Conservation (phyloP, 2,888 invertebrate species). For the Arge pagana region DNA sequence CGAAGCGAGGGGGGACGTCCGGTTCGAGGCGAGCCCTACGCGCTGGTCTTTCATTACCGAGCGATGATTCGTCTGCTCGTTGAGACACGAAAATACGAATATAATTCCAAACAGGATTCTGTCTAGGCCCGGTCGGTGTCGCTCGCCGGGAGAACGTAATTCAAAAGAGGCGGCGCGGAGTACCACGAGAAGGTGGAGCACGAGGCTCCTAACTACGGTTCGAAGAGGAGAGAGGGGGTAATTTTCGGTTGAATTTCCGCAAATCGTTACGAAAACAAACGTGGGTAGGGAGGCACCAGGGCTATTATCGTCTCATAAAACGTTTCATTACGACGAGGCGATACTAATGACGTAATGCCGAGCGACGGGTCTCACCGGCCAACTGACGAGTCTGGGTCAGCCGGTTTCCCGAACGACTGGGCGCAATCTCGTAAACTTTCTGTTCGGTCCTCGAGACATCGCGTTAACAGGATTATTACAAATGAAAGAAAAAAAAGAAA, state of each 20-base stretch:
- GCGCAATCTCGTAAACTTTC: slow-evolving; percentile 6
- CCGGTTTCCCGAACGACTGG: slow-evolving; percentile 12
- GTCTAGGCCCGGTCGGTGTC: too few relatives aligned
- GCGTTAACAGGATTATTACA: slow-evolving; percentile 20
- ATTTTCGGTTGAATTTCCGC: slow-evolving; percentile 46
- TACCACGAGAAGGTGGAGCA: too few relatives aligned
- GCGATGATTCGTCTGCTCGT: too few relatives aligned
- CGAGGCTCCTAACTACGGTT: too few relatives aligned
- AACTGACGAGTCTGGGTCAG: slow-evolving; percentile 11
- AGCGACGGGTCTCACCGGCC: slow-evolving; percentile 1
- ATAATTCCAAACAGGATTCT: too few relatives aligned
- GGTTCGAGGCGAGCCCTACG: too few relatives aligned
- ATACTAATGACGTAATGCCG: slow-evolving; percentile 31
- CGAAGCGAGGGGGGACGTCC: too few relatives aligned
- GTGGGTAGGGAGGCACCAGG: not conserved
- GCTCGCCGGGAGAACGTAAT: too few relatives aligned
- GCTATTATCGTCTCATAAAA: slow-evolving; percentile 13
- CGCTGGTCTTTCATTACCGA: too few relatives aligned
- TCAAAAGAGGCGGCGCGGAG: too few relatives aligned
- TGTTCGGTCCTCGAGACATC: slow-evolving; percentile 3
- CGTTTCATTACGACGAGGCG: slow-evolving; percentile 31
- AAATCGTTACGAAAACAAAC: slow-evolving; percentile 43
- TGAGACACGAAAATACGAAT: too few relatives aligned
- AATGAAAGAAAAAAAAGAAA: too few relatives aligned
- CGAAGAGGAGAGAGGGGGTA: slow-evolving; percentile 32